Evolutionary conservation across 2,888 invertebrate species (phyloP).

Genomic region (Trachelus iudaicus): DNA sequence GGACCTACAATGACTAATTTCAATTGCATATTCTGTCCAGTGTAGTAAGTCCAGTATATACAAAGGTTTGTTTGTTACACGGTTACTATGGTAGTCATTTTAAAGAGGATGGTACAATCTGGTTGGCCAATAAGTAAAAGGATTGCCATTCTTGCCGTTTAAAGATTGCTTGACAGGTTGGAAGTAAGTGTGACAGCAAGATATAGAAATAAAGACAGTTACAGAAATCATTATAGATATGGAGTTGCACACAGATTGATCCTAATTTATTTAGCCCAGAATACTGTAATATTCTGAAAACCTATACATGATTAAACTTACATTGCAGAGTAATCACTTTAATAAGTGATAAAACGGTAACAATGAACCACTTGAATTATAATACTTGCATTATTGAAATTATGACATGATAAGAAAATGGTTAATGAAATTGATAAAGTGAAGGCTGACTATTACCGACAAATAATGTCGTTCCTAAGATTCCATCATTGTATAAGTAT

Average conservation of each 20-base stretch:
- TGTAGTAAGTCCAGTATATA: neutral
- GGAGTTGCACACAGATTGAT: neutral
- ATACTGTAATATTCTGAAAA: neutral
- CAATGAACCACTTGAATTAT: neutral
- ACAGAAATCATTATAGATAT: neutral
- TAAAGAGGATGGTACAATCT: neutral
- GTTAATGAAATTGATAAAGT: neutral
- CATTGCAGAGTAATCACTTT: neutral
- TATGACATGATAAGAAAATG: neutral
- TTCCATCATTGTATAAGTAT: neutral
- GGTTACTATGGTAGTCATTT: neutral
- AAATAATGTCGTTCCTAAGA: neutral
- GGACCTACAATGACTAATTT: slow-evolving; percentile 73
- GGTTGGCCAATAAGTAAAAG: neutral
- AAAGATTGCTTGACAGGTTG: neutral
- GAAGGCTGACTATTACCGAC: neutral
- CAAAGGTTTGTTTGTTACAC: neutral
- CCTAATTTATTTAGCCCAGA: neutral
- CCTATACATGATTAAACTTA: neutral
- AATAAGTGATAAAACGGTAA: neutral
- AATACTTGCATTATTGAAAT: neutral
- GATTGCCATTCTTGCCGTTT: neutral
- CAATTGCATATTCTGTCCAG: slow-evolving; percentile 54
- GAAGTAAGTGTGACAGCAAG: neutral
- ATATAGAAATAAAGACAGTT: neutral